Conservation (phyloP, 2,888 invertebrate species). For the Drosophila melanosoma region DNA sequence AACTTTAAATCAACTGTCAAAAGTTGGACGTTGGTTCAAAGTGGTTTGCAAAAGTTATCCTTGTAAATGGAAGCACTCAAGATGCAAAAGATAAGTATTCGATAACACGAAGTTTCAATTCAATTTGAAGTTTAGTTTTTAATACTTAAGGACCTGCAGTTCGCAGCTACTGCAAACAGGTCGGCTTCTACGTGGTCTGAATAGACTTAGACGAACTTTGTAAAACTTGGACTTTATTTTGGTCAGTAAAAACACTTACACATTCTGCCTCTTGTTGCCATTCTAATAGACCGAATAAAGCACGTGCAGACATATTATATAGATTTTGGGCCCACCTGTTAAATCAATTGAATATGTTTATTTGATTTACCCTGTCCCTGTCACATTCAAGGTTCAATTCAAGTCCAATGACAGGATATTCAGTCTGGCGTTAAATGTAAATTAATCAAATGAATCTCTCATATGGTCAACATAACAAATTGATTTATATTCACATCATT, state of each 20-base stretch:
- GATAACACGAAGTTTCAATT: background rate
- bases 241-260: background rate
- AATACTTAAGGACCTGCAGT: background rate
- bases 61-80: background rate
- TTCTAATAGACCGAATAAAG: background rate
- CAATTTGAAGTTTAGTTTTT: background rate
- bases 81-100: background rate
- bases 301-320: conserved; percentile 21
- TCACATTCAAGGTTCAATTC: conserved; percentile 22
- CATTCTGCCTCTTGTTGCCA: background rate
- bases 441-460: conserved; percentile 5
- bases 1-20: background rate
- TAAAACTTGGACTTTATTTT: background rate
- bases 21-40: background rate
- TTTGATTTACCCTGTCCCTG: conserved; percentile 5
- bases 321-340: conserved; percentile 2
- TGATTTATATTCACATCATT: conserved; percentile 36
- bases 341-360: conserved; percentile 13
- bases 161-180: background rate
- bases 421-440: conserved; percentile 14
- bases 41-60: background rate
- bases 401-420: conserved; percentile 33
- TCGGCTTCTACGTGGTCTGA: background rate
- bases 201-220: background rate
- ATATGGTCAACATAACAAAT: conserved; percentile 27